Base-by-base conservation (phyloP, 2,113 vertebrate species). In the Trogon melanurus region DNA sequence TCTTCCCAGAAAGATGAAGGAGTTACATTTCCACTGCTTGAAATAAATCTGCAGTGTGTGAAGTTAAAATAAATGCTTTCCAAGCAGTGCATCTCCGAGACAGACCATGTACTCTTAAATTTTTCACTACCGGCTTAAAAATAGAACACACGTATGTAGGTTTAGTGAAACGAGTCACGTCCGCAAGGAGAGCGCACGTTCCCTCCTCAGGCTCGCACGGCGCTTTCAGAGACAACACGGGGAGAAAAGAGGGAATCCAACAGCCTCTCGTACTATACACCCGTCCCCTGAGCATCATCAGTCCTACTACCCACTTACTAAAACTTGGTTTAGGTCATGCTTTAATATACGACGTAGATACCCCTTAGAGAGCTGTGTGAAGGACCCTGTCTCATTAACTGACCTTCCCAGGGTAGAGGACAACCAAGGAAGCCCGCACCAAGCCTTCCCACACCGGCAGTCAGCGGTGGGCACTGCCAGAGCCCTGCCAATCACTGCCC, bases 401-500 rank as follows among this genome's bases (percentile, higher is more conserved):
- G 66, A 70, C 88, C 95, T 84, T 97, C 96, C 75, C 88, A 92
- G 91, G 82, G 87, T 91, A 65, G 17, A 83, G 96, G 97, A 96
- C 85, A 97, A 96, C 91, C 57, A 62, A 70, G 88, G 96, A 97
- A 98, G 98, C 97, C 98, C 85, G 87, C 41, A 41, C 41, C 41
- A 36, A 36, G 36, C 36, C 36, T 36, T 36, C 36, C 36, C 36
- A 36, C 36, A 36, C 36, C 36, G 9, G 95, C 98, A 98, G 98
- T 98, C 97, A 98, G 97, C 92, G 53, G 89, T 96, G 97, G 72
- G 89, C 36, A 76, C 97, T 95, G 97, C 98, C 98, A 98, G 97
- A 96, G 97, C 96, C 97, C 98, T 98, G 98, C 98, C 99, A 98
- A 97, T 99, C 98, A 98, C 74, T 87, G 85, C 71, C 54, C 86